phyloP scores from a whole-genome alignment of 2,797 vertebrate genomes.

The Allobates femoralis region DNA sequence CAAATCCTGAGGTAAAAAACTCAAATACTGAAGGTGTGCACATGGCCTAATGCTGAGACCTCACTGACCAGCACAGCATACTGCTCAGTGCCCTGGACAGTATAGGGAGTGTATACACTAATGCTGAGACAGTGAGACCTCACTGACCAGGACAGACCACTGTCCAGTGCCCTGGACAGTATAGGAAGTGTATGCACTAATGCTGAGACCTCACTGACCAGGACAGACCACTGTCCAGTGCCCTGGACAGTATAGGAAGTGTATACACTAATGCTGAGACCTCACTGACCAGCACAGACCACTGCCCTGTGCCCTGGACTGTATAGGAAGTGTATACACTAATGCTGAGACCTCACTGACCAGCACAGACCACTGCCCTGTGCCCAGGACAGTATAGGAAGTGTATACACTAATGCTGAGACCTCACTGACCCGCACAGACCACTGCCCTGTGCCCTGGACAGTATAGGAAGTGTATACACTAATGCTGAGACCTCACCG shows the following conservation, averaged over 20 bases:
- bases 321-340: too few relatives aligned
- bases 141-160: neutral
- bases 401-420: too few relatives aligned
- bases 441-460: neutral
- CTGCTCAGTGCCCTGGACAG: neutral
- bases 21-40: too few relatives aligned
- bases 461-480: neutral
- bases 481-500: neutral
- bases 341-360: neutral
- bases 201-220: neutral
- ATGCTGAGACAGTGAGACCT: too few relatives aligned
- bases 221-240: neutral
- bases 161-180: neutral
- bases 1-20: too few relatives aligned
- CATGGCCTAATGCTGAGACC: too few relatives aligned
- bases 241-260: neutral
- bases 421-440: neutral
- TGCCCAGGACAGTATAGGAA: neutral
- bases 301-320: neutral
- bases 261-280: too few relatives aligned
- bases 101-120: too few relatives aligned
- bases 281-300: neutral
- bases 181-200: too few relatives aligned
- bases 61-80: neutral
- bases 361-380: neutral